These are phyloP conservation scores for Cyprinodon tularosa DNA, from an alignment of 2,113 vertebrate genomes.

Conservation along the genomic window DNA sequence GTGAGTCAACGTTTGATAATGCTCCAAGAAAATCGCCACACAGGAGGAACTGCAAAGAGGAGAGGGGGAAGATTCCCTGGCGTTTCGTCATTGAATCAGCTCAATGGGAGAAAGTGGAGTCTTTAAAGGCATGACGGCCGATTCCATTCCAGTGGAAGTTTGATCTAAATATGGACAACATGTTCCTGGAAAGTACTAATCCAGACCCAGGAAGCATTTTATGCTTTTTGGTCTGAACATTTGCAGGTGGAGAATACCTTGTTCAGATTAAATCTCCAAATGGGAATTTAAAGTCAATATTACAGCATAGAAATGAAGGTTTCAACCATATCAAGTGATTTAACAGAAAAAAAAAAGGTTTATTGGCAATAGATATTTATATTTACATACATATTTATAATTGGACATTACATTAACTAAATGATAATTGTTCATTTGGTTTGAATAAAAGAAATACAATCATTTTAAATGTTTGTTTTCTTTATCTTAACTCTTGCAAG, in stretches of 20 bases:
- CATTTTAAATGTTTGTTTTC: too few species aligned
- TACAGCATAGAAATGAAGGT: background rate
- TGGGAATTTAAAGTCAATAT: background rate
- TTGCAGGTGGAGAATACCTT: background rate
- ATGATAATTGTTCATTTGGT: too few species aligned
- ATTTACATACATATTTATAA: too few species aligned
- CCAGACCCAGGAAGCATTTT: background rate
- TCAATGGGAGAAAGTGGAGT: constrained; percentile 43
- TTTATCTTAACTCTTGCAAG: too few species aligned
- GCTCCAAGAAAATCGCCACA: constrained; percentile 66
- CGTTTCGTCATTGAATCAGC: constrained; percentile 46
- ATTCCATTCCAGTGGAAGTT: constrained; percentile 12
- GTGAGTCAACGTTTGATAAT: constrained; percentile 72
- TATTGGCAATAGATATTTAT: too few species aligned
- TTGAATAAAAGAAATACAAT: too few species aligned
- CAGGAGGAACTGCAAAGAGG: constrained; percentile 55
- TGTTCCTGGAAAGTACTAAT: constrained; percentile 14
- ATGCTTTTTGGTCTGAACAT: background rate
- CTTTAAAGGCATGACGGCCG: constrained; percentile 56
- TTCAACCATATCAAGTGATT: too few species aligned
- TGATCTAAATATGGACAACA: constrained; percentile 34
- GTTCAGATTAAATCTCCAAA: background rate
- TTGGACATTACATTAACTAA: too few species aligned
- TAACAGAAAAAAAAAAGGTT: too few species aligned
- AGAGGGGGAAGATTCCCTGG: constrained; percentile 37